These are phyloP conservation scores for Siderastrea siderea DNA, from an alignment of 92 coral and sea anemone genomes.

Conservation along the genomic window DNA sequence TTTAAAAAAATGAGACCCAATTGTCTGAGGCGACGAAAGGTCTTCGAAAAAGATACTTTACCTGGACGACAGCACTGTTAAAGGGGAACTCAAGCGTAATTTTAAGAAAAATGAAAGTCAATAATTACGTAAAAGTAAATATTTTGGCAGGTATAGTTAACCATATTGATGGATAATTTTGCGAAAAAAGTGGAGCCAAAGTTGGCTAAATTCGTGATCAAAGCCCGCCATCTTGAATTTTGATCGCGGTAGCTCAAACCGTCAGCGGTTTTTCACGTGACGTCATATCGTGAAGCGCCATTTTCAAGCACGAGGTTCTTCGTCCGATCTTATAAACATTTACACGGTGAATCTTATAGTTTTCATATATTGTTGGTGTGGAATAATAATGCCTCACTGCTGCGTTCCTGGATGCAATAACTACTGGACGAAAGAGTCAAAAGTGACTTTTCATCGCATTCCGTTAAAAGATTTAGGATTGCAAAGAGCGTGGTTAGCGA, in stretches of 20 bases:
- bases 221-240: constrained; percentile 11
- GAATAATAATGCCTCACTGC: constrained; percentile 55
- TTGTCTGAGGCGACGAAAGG: too few relatives aligned
- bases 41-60: too few relatives aligned
- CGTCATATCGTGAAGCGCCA: constrained; percentile 6
- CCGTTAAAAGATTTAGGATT: constrained; percentile 9
- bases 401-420: constrained; percentile 69
- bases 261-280: constrained; percentile 7
- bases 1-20: too few relatives aligned
- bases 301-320: neutral
- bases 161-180: neutral
- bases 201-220: constrained; percentile 1
- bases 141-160: neutral
- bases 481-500: constrained; percentile 55
- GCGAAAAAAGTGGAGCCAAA: neutral
- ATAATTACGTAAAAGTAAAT: neutral
- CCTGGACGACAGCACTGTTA: too few relatives aligned
- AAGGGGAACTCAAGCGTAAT: too few relatives aligned
- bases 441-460: constrained; percentile 46
- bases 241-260: constrained; percentile 7
- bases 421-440: constrained; percentile 47
- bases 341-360: neutral
- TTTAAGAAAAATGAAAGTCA: too few relatives aligned
- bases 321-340: neutral
- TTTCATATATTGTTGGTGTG: constrained; percentile 7